Percentiles rank a stretch among this genome's conserved stretches.
These are phyloP conservation scores for Mirza zaza DNA, from an alignment of 2,113 vertebrate genomes.

Conservation along the genomic window DNA sequence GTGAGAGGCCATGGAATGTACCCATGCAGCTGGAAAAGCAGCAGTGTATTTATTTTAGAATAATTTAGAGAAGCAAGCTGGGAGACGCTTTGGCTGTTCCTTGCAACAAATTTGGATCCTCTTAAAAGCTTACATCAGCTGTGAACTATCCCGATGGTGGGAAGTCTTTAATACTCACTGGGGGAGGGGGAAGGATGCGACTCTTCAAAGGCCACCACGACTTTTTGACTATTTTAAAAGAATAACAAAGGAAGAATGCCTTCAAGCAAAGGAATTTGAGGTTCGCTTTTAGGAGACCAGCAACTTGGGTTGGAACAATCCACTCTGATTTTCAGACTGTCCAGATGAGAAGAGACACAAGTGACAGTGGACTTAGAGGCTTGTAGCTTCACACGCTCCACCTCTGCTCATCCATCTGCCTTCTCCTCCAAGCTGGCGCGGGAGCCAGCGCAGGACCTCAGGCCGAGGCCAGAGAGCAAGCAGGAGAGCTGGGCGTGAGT, in stretches of 20 bases:
- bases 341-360: background rate
- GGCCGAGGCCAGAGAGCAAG: background rate
- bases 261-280: background rate
- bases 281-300: background rate
- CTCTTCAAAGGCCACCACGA: background rate
- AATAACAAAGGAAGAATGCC: background rate
- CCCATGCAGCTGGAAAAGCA: background rate
- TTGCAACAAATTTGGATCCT: background rate
- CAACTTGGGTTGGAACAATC: background rate
- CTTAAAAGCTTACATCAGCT: background rate
- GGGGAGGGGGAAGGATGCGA: background rate
- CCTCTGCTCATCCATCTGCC: background rate
- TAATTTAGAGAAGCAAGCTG: slow-evolving; percentile 18
- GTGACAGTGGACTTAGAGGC: background rate
- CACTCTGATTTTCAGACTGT: background rate
- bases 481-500: background rate
- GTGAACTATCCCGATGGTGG: background rate
- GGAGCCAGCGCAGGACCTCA: background rate
- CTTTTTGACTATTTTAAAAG: background rate
- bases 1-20: background rate
- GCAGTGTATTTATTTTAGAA: background rate
- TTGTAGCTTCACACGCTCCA: background rate
- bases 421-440: too few relatives aligned
- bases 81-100: background rate
- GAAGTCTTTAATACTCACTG: background rate